Evolutionary conservation across 2,113 vertebrate species (phyloP).

Genomic region (Bos javanicus): DNA sequence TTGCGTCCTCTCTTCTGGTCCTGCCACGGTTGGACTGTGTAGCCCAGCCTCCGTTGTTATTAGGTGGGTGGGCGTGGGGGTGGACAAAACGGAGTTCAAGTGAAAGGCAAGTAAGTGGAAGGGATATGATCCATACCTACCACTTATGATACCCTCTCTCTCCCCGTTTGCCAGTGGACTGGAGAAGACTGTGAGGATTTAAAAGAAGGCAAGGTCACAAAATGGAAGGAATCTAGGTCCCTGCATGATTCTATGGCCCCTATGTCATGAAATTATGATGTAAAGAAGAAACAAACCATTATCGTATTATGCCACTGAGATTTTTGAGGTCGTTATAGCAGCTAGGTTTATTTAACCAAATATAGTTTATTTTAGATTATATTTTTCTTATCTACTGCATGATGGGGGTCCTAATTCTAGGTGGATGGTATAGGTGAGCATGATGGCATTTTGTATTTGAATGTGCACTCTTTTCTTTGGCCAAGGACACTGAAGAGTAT

Average conservation of each 20-base stretch:
- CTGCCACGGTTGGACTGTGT: neutral
- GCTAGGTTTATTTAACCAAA: neutral
- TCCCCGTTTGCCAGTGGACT: neutral
- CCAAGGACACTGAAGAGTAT: neutral
- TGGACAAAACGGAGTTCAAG: neutral
- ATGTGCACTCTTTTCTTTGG: neutral
- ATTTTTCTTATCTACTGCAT: neutral
- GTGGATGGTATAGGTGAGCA: neutral
- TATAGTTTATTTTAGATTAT: neutral
- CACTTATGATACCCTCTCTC: neutral
- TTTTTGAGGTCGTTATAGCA: neutral
- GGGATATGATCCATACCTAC: neutral
- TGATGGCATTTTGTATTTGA: neutral
- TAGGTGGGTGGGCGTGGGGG: neutral
- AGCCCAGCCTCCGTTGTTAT: neutral
- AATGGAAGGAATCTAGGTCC: neutral
- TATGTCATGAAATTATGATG: neutral
- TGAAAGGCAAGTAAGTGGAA: neutral
- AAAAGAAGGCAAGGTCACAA: neutral
- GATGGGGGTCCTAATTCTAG: neutral
- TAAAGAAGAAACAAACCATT: neutral
- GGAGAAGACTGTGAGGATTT: neutral
- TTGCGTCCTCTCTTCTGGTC: neutral
- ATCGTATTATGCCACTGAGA: neutral
- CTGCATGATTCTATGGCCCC: too few relatives aligned